Evolutionary conservation across 2,113 vertebrate species (phyloP), one percentile per base, ranked within the genome.

Genomic region (Halichoerus grypus): DNA sequence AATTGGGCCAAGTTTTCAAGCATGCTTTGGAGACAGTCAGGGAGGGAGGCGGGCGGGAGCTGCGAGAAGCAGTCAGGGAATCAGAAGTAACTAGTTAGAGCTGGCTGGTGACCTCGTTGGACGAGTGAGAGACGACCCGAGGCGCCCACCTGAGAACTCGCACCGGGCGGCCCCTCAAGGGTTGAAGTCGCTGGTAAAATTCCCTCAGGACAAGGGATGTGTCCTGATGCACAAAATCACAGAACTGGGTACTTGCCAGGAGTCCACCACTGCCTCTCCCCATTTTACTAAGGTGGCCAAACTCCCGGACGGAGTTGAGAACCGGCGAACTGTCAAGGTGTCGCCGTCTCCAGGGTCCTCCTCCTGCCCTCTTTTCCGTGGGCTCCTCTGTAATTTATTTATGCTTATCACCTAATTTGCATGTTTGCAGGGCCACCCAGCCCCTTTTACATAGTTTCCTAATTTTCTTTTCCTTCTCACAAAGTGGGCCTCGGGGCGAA

Each of bases 1-100:
- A 13, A 33, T 1, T 24, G 28, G 77, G 36, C 22, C 31, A 28
- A 2, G 39, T 33, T 31, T 57, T 49, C n/a, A 55, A 49, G 33
- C 49, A 18, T 3, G 3, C 46, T 28, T 1, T 0, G 5, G 51
- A 79, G 61, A 55, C 0, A 22, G 49, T 19, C 1, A 46, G 39
- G 11, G 46, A 80, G 6, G 26, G 24, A 0, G 0, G 9, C 0
- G 5, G 26, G 24, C n/a, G 36, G 36, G 7, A 39, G 33, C 13
- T 10, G 5, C 0, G 0, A 1, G 6, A 15, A 3, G 13, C 4
- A 3, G 1, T 10, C 49, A 57, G 71, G 71, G 53, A 49, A 18
- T 2, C 3, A 15, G 88, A 46, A 24, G 83, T 4, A 16, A 77
- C 16, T 33, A 16, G 21, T 69, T 55, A 11, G 0, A 16, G 80